These are phyloP conservation scores for Callipepla squamata DNA, from an alignment of 2,113 vertebrate genomes.

Conservation along the genomic window DNA sequence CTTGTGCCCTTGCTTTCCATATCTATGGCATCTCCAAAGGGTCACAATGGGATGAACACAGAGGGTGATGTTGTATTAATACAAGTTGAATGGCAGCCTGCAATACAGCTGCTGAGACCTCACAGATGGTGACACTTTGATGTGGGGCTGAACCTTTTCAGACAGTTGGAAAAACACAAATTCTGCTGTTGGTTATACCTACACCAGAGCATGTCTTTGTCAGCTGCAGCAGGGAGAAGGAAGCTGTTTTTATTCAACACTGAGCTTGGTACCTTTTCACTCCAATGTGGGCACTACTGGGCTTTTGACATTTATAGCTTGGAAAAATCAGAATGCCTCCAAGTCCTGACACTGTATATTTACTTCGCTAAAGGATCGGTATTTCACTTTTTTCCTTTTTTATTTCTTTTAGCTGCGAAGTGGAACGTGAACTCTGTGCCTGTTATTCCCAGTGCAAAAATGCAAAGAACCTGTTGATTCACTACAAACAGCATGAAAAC, in stretches of 20 bases:
- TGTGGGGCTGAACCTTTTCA: background rate
- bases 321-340: background rate
- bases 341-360: background rate
- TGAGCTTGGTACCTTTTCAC: background rate
- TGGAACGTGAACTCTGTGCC: constrained; percentile 3
- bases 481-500: background rate
- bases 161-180: background rate
- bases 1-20: constrained; percentile 57
- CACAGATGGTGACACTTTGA: constrained; percentile 12
- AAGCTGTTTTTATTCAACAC: background rate
- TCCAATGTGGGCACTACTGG: background rate
- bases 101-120: constrained; percentile 37
- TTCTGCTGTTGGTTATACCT: background rate
- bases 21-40: constrained; percentile 29
- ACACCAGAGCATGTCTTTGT: rapidly evolving
- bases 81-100: constrained; percentile 3
- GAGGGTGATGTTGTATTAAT: background rate
- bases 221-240: background rate
- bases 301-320: background rate
- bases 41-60: background rate
- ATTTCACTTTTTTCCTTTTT: constrained; percentile 17
- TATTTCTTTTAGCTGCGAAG: background rate
- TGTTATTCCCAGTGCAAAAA: background rate
- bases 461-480: background rate
- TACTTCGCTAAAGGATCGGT: background rate